Percentiles rank a stretch among this genome's conserved stretches.
Conservation (phyloP, 2,797 vertebrate species). For the Artibeus jamaicensis region DNA sequence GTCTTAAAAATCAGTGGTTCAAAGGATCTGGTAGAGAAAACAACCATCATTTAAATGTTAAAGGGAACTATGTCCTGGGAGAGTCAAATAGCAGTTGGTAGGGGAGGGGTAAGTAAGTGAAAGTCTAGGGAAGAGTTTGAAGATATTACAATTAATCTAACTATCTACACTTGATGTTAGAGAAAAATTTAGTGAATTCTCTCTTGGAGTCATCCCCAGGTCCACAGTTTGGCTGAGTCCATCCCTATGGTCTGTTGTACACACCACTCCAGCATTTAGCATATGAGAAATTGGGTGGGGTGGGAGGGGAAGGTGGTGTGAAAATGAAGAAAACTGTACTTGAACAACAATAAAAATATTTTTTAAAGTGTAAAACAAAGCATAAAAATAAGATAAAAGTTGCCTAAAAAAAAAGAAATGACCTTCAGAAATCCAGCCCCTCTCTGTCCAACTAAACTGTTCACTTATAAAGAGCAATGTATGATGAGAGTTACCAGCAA, state of each 20-base stretch:
- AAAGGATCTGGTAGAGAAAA: not conserved
- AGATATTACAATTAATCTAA: not conserved
- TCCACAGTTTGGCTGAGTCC: not conserved
- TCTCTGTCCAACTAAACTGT: not conserved
- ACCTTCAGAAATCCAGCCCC: not conserved
- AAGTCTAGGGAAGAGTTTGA: not conserved
- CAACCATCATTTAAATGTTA: not conserved
- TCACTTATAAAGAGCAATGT: not conserved
- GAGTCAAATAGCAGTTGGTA: not conserved
- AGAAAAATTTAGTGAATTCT: not conserved
- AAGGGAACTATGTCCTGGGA: not conserved
- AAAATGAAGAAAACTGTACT: no score
- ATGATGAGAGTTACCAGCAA: not conserved
- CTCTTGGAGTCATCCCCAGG: not conserved
- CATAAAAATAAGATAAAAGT: no score
- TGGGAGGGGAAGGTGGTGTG: no score
- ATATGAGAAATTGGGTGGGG: not conserved
- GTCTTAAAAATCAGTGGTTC: not conserved
- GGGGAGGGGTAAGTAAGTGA: not conserved
- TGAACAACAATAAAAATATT: no score
- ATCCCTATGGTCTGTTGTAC: not conserved
- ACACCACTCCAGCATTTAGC: not conserved
- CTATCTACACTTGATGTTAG: not conserved
- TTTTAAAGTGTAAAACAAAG: no score
- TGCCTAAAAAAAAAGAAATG: not conserved